Base-by-base conservation (phyloP, 1,140 invertebrate genomes). In the Carcinoscorpius rotundicauda region DNA sequence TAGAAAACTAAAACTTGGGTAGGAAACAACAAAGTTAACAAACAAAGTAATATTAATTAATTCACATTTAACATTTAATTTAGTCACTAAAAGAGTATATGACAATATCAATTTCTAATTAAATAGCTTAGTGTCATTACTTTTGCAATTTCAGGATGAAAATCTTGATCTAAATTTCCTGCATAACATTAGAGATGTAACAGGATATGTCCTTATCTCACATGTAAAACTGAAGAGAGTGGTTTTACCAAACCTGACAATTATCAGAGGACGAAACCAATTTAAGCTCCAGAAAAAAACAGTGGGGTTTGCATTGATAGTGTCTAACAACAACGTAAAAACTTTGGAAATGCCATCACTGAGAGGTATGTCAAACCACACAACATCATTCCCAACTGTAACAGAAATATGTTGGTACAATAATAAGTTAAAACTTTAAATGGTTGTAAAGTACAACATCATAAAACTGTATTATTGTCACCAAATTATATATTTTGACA, bases 151-250 rank as follows among this genome's bases (percentile, higher is more conserved):
- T 9, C 62, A 72, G 64, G 88, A 92, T 78, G 81, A 87, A 67
- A 83, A 85, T 52, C 78, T 89, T 73, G 92, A 97, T 75, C 83
- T 98, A 52, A 90, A 86, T 69, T 98, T 98, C 76, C 80, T 98
- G n/a, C 84, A 93, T 73, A 84, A 91, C 72, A 98, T 98, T 69
- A 83, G 92, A 55, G 94, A 86, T 74, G 93, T 98, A 51, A 97
- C 93, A 4, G 95, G 96, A 29, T 98, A 98, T 77, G 90, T 98
- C 55, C 82, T 98, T 50, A 96, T 98, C 72, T 92, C 91, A 51
- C 88, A 93, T 75, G 92, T 97, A 63, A 88, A 93, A 73, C 86
- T 96, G 0, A 82, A 83, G 55, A 82, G 85, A 66, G 87, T 98
- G 64, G 85, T 93, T 50, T 79, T 98, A 64, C 93, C 92, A 3